Conservation (phyloP, 2,888 invertebrate genomes). For the Penaeus monodon region DNA sequence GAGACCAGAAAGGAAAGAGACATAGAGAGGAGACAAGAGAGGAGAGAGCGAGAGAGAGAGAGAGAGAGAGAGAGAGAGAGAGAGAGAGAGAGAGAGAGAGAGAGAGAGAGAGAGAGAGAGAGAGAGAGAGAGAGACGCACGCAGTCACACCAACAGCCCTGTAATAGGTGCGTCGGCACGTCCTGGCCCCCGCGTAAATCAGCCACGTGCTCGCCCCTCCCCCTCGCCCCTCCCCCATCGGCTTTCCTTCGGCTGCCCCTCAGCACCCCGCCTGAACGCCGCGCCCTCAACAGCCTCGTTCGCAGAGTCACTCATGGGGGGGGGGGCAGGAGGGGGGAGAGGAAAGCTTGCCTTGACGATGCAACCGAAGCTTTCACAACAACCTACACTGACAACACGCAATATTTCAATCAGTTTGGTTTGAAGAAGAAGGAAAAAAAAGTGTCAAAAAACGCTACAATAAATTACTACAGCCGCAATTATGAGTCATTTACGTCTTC, state of each 20-base stretch:
- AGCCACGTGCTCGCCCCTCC: background rate
- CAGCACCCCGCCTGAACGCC: background rate
- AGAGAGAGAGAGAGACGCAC: background rate
- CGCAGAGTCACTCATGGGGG: no score
- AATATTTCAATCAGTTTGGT: no score
- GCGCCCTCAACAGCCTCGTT: background rate
- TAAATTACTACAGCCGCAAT: no score
- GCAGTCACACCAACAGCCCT: background rate
- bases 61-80: background rate
- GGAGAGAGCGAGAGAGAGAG: background rate
- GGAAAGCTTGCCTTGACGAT: no score
- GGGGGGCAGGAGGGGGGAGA: no score
- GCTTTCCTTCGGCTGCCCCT: background rate
- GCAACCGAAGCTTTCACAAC: no score
- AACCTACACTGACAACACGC: no score
- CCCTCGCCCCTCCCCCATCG: background rate
- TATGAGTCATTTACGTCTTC: no score
- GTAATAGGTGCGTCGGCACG: background rate
- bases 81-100: background rate
- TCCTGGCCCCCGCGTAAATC: background rate
- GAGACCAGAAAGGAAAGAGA: no score
- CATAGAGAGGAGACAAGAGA: no score
- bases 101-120: constrained; percentile 22
- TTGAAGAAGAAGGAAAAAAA: no score
- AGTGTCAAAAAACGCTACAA: no score